A percentile compares a stretch with the other conserved stretches of the same genome.
phyloP scores from a whole-genome alignment of 2,797 vertebrate genomes.

The Trachops cirrhosus region DNA sequence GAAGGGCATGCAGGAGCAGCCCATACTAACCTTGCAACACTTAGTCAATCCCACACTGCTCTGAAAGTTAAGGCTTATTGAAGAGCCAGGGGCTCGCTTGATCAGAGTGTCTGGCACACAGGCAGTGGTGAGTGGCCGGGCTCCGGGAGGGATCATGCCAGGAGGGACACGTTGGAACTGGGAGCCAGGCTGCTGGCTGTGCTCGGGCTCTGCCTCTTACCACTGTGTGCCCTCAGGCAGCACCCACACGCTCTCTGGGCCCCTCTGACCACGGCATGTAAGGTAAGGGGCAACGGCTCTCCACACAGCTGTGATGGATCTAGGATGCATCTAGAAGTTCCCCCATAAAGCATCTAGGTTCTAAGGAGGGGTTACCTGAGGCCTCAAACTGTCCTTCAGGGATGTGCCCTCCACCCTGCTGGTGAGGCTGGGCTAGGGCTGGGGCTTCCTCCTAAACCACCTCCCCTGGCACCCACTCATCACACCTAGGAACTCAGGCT shows the following conservation, averaged over 20 bases:
- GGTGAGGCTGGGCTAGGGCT: not conserved
- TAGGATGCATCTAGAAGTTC: too few species aligned
- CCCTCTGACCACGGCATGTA: not conserved
- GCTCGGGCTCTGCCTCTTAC: not conserved
- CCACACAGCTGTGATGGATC: not conserved
- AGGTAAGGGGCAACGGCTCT: not conserved
- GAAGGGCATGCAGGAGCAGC: too few species aligned
- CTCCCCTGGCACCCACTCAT: not conserved
- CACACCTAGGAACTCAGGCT: not conserved
- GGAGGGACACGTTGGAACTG: too few species aligned
- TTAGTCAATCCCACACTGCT: not conserved
- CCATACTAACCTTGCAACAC: not conserved
- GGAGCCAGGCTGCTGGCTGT: not conserved
- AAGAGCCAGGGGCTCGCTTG: too few species aligned
- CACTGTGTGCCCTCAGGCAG: not conserved
- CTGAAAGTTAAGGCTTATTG: not conserved
- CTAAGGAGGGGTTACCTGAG: not conserved
- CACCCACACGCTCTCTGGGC: not conserved
- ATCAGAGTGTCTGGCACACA: not conserved
- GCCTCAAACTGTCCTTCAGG: not conserved
- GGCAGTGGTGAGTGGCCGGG: not conserved
- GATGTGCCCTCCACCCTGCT: not conserved
- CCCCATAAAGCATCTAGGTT: not conserved
- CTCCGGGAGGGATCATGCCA: fast-evolving
- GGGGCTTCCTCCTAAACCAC: not conserved